Evolutionary conservation across 2,113 vertebrate genomes (phyloP).

Genomic region (Pollimyrus isidori): DNA sequence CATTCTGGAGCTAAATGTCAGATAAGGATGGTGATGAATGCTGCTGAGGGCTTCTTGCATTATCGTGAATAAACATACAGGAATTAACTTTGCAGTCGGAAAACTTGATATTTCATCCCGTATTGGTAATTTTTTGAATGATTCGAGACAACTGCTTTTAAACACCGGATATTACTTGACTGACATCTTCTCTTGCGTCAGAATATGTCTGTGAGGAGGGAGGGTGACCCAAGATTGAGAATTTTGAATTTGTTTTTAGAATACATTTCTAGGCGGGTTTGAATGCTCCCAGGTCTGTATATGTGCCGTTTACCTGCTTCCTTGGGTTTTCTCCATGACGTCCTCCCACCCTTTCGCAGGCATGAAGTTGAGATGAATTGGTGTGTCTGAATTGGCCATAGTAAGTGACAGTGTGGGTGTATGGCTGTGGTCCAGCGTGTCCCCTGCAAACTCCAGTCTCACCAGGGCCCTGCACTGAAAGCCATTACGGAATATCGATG

Average conservation of each 20-base stretch:
- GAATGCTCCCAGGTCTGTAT: neutral
- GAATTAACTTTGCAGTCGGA: neutral
- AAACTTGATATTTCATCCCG: neutral
- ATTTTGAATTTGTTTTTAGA: neutral
- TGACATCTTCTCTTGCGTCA: neutral
- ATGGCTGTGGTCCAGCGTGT: neutral
- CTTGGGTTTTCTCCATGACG: neutral
- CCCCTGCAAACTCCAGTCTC: neutral
- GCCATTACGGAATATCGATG: neutral
- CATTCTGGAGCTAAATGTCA: neutral
- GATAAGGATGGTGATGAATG: slow-evolving; percentile 10
- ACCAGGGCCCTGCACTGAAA: neutral
- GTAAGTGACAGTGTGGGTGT: neutral
- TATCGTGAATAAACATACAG: slow-evolving; percentile 7
- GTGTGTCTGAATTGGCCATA: neutral
- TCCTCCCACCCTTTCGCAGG: neutral
- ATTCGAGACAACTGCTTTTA: neutral
- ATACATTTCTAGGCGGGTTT: neutral
- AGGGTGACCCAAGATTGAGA: neutral
- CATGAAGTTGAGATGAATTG: neutral
- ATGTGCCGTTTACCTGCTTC: neutral
- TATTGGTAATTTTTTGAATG: neutral
- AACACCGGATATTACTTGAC: neutral
- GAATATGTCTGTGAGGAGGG: neutral
- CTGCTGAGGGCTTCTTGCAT: neutral